These are phyloP conservation scores for Cylindroiulus punctatus DNA, from an alignment of 2,888 invertebrate species.

Conservation along the genomic window DNA sequence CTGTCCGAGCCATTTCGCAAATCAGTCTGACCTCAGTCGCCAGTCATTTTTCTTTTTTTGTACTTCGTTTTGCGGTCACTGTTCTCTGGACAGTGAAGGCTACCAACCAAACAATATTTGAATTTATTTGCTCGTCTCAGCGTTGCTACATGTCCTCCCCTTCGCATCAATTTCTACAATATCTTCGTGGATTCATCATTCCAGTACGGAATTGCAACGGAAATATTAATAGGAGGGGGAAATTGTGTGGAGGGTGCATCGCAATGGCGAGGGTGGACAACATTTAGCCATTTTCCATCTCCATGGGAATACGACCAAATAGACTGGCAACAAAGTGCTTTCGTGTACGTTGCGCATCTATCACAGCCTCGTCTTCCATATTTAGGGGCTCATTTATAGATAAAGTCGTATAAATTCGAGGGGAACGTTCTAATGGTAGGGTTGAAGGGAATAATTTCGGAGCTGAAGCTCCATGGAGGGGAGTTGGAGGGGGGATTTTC, in stretches of 20 bases:
- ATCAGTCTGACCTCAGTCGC: too few species aligned
- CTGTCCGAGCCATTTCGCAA: too few species aligned
- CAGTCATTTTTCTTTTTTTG: too few species aligned
- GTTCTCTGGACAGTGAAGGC: neutral
- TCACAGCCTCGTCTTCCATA: constrained; percentile 26
- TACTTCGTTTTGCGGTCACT: neutral
- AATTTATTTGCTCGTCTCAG: neutral
- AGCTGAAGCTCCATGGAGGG: constrained; percentile 14
- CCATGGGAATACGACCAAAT: neutral
- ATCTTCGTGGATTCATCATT: constrained; percentile 25
- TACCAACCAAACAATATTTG: neutral
- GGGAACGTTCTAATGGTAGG: constrained; percentile 26
- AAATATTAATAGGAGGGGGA: neutral
- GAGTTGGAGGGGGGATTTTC: neutral
- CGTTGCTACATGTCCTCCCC: neutral
- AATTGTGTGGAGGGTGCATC: constrained; percentile 2
- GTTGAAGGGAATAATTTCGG: constrained; percentile 1
- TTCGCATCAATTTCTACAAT: neutral
- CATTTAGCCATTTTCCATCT: neutral
- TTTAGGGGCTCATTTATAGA: neutral
- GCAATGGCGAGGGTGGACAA: constrained; percentile 6
- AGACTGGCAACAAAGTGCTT: constrained; percentile 3
- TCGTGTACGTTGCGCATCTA: neutral
- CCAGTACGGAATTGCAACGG: neutral
- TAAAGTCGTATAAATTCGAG: constrained; percentile 20